Conservation (phyloP, 2,797 vertebrate genomes). For the Typhlichthys subterraneus region DNA sequence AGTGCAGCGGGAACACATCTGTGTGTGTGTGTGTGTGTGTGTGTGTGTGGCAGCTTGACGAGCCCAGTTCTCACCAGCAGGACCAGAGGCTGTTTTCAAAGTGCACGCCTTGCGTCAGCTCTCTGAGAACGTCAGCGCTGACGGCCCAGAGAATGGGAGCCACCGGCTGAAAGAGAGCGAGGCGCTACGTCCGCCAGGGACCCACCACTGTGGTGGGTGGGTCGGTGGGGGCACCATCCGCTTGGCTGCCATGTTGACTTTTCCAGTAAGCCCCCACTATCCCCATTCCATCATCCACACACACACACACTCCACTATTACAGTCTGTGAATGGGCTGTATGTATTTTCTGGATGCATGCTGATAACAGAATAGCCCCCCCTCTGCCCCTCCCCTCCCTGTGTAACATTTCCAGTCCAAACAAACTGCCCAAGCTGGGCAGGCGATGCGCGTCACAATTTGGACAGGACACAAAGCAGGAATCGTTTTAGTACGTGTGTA, state of each 20-base stretch:
- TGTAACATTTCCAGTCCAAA: slow-evolving; percentile 39
- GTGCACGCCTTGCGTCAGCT: slow-evolving; percentile 60
- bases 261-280: slow-evolving; percentile 33
- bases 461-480: slow-evolving; percentile 23
- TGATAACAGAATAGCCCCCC: slow-evolving; percentile 56
- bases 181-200: slow-evolving; percentile 75
- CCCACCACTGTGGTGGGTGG: slow-evolving; percentile 49
- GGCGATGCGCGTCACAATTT: slow-evolving; percentile 28
- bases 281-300: slow-evolving; percentile 31
- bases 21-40: slow-evolving; percentile 20
- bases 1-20: slow-evolving; percentile 19
- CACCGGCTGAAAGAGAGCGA: slow-evolving; percentile 60
- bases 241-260: slow-evolving; percentile 34
- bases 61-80: slow-evolving; percentile 72
- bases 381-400: too few relatives aligned
- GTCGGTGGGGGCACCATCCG: slow-evolving; percentile 42
- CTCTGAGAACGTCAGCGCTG: slow-evolving; percentile 55
- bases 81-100: slow-evolving; percentile 65
- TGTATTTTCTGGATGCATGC: slow-evolving; percentile 54
- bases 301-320: slow-evolving; percentile 14
- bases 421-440: slow-evolving; percentile 31
- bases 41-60: slow-evolving; percentile 26
- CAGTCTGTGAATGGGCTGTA: slow-evolving; percentile 7
- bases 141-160: slow-evolving; percentile 61
- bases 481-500: slow-evolving; percentile 40